These are phyloP conservation scores for Phragmatobia fuliginosa DNA, from an alignment of 2,888 invertebrate genomes.

Conservation along the genomic window DNA sequence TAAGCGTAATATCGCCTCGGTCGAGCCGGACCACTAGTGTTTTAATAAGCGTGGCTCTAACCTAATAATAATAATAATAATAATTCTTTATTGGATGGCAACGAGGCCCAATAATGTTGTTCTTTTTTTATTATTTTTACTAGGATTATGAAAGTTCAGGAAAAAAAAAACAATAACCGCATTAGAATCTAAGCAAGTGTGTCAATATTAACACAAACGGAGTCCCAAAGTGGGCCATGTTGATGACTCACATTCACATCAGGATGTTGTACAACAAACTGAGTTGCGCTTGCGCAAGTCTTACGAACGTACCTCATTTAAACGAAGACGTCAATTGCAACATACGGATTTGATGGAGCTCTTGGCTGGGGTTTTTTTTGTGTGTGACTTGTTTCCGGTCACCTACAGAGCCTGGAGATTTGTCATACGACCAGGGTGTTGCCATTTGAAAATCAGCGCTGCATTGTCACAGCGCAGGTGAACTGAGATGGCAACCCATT, in stretches of 20 bases:
- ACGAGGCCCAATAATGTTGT: too few species aligned
- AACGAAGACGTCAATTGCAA: slow-evolving; percentile 15
- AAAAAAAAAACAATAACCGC: not conserved
- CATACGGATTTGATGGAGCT: slow-evolving; percentile 6
- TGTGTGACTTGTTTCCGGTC: not conserved
- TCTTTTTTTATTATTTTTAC: too few species aligned
- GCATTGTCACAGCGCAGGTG: too few species aligned
- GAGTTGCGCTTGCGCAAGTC: slow-evolving; percentile 15
- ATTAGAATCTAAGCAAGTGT: slow-evolving; percentile 2
- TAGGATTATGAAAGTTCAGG: not conserved
- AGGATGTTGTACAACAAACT: slow-evolving; percentile 19
- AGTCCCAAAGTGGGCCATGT: slow-evolving; percentile 12
- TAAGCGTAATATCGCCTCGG: too few species aligned
- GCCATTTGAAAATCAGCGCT: too few species aligned
- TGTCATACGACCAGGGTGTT: too few species aligned
- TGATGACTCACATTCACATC: slow-evolving; percentile 17
- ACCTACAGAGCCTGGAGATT: too few species aligned
- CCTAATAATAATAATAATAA: too few species aligned
- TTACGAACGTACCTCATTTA: slow-evolving; percentile 10
- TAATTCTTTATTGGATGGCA: too few species aligned
- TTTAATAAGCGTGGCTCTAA: too few species aligned
- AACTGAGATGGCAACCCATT: too few species aligned
- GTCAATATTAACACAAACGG: slow-evolving; percentile 10
- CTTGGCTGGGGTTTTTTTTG: slow-evolving; percentile 13
- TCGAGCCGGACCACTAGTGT: too few species aligned